Conservation (phyloP, 2,113 vertebrate genomes). For the Mormyrus iriodes region DNA sequence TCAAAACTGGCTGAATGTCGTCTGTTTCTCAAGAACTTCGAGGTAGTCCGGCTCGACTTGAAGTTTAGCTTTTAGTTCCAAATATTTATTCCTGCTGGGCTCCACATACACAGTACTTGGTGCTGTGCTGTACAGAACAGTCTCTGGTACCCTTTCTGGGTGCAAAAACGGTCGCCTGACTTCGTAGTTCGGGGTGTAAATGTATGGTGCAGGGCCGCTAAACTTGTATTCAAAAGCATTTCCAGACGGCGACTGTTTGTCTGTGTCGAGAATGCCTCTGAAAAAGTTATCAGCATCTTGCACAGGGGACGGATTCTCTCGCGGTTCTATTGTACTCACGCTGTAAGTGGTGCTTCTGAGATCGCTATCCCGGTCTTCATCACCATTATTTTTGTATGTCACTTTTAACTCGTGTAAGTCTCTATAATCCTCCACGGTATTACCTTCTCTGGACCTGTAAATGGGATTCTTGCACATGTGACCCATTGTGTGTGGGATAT, state of each 20-base stretch:
- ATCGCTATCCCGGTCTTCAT: slow-evolving; percentile 70
- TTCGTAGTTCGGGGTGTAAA: slow-evolving; percentile 81
- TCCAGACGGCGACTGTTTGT: slow-evolving; percentile 72
- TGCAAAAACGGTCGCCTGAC: slow-evolving; percentile 78
- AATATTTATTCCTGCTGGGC: slow-evolving; percentile 88
- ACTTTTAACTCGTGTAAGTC: slow-evolving; percentile 88
- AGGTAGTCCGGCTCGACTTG: slow-evolving; percentile 97
- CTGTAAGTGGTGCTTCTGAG: slow-evolving; percentile 81
- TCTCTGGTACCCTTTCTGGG: slow-evolving; percentile 81
- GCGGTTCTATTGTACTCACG: slow-evolving; percentile 79
- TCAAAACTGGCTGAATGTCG: slow-evolving; percentile 95
- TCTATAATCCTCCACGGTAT: slow-evolving; percentile 76
- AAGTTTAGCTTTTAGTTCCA: slow-evolving; percentile 97
- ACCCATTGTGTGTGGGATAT: slow-evolving; percentile 78
- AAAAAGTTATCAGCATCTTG: slow-evolving; percentile 81
- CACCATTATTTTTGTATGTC: slow-evolving; percentile 71
- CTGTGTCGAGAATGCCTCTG: slow-evolving; percentile 77
- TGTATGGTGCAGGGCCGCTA: slow-evolving; percentile 67
- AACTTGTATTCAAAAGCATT: slow-evolving; percentile 81
- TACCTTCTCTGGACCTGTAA: slow-evolving; percentile 72
- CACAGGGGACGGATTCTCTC: slow-evolving; percentile 72
- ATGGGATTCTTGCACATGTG: slow-evolving; percentile 72
- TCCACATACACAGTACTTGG: slow-evolving; percentile 88
- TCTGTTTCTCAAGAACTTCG: slow-evolving; percentile 97
- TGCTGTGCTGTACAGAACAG: slow-evolving; percentile 80